phyloP scores from a whole-genome alignment of 2,888 invertebrate genomes.

The Dryobotodes eremita region DNA sequence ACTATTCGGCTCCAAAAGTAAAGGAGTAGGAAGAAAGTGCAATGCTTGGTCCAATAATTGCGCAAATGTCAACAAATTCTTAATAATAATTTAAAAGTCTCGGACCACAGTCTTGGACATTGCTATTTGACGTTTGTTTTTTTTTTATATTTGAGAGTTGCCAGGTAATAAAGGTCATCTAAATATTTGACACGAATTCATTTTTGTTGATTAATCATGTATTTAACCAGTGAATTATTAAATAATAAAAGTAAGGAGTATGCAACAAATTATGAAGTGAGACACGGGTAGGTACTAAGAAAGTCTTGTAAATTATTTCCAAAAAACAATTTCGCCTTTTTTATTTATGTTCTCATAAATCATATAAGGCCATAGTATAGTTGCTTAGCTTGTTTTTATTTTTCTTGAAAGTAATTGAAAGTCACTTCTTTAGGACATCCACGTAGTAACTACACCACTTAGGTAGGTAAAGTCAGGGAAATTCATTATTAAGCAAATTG shows the following conservation, averaged over 20 bases:
- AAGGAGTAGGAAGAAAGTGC: constrained; percentile 39
- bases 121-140: constrained; percentile 9
- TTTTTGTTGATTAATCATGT: background rate
- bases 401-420: background rate
- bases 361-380: constrained; percentile 57
- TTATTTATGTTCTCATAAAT: constrained; percentile 72
- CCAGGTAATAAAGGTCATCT: background rate
- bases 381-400: constrained; percentile 24
- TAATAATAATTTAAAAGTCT: background rate
- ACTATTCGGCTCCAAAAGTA: constrained; percentile 42
- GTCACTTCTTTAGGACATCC: background rate
- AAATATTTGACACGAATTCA: background rate
- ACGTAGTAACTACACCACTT: constrained; percentile 57
- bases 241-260: background rate
- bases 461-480: background rate
- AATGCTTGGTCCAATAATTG: constrained; percentile 41
- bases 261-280: constrained; percentile 13
- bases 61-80: constrained; percentile 23
- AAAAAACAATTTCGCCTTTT: constrained; percentile 58
- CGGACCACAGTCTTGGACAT: background rate
- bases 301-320: background rate
- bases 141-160: constrained; percentile 5
- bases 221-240: background rate
- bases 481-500: background rate
- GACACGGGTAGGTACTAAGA: constrained; percentile 24